Conservation (phyloP, 2,797 vertebrate genomes). For the Phataginus tricuspis region DNA sequence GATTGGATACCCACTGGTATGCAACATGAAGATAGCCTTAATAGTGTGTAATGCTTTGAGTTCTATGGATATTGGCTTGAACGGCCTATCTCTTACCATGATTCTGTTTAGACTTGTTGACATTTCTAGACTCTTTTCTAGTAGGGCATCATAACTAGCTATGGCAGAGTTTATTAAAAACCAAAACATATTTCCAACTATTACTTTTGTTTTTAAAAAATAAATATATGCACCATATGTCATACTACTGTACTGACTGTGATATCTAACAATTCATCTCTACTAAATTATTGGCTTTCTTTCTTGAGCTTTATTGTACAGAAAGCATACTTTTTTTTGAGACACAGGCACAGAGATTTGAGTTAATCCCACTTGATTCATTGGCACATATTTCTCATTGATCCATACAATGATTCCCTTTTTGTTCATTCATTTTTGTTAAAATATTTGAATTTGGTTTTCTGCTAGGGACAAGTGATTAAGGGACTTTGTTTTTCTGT, state of each 20-base stretch:
- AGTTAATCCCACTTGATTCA: background rate
- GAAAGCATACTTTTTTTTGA: background rate
- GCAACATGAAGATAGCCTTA: constrained; percentile 7
- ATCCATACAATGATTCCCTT: background rate
- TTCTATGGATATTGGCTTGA: background rate
- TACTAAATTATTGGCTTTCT: constrained; percentile 15
- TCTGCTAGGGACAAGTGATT: background rate
- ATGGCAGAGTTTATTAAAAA: constrained; percentile 20
- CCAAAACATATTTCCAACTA: background rate
- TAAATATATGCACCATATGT: background rate
- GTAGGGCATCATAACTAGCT: background rate
- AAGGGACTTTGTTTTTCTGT: constrained; percentile 8
- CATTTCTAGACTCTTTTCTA: background rate
- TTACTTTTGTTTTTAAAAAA: constrained; percentile 8
- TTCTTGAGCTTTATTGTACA: background rate
- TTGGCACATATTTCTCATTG: background rate
- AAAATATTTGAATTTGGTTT: constrained; percentile 44
- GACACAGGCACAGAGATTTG: background rate
- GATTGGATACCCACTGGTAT: background rate
- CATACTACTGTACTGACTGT: background rate
- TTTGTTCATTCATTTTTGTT: constrained; percentile 46
- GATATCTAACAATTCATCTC: background rate
- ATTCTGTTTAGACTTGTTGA: background rate
- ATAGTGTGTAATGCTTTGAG: background rate
- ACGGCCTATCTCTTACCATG: background rate